phyloP scores from a whole-genome alignment of 2,888 invertebrate genomes.

The Parnassius mnemosyne region DNA sequence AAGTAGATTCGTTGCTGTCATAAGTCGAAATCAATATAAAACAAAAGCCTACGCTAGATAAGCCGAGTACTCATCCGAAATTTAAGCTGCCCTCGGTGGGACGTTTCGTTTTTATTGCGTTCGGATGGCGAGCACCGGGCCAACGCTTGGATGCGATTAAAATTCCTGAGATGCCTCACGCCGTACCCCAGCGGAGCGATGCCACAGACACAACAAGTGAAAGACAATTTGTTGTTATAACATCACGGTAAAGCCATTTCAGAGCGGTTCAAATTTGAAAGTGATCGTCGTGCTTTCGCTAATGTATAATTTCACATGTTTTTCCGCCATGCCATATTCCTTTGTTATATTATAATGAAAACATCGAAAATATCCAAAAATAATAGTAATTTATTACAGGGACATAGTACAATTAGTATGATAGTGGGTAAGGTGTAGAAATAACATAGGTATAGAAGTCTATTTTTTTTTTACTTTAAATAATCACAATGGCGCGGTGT shows the following conservation, averaged over 20 bases:
- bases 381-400: too few species aligned
- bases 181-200: conserved; percentile 58
- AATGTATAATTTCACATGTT: too few species aligned
- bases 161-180: conserved; percentile 76
- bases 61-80: conserved; percentile 58
- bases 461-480: too few species aligned
- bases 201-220: conserved; percentile 49
- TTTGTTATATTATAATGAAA: too few species aligned
- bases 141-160: conserved; percentile 75
- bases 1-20: conserved; percentile 1
- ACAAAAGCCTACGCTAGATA: conserved; percentile 49
- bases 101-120: conserved; percentile 44
- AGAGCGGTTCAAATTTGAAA: background rate
- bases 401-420: too few species aligned
- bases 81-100: conserved; percentile 54
- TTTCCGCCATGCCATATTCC: too few species aligned
- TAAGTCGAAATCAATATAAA: conserved; percentile 12
- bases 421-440: too few species aligned
- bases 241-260: background rate
- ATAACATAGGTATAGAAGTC: too few species aligned
- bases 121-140: conserved; percentile 52
- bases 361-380: too few species aligned
- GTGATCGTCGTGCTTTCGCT: too few species aligned
- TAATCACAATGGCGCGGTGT: too few species aligned
- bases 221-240: conserved; percentile 18